Base-by-base conservation (phyloP, 53 echinoderm and acorn worm species). In the Holothuria scabra region DNA sequence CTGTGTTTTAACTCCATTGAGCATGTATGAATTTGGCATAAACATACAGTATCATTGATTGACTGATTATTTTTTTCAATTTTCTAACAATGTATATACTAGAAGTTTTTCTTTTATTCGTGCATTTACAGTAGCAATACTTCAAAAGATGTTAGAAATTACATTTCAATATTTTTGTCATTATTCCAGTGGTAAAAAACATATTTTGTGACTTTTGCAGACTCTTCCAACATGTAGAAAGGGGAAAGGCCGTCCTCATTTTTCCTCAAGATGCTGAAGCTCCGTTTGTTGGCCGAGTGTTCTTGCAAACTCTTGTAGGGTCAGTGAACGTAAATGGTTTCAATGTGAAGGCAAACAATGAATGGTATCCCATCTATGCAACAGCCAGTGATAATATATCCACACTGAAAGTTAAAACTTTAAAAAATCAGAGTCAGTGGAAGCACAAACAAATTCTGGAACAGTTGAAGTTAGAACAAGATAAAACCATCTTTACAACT, bases 321-420 rank as follows among this genome's bases (percentile, higher is more conserved):
- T 56, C 58, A 5, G 79, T 79, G 23, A 57, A 11, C n/a, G 59
- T 79, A 4, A 79, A 57, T 31, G 79, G 79, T 33, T 59, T 79
- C 59, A 59, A 58, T 12, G 56, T 79, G 13, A 57, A 29, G 12
- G n/a, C 58, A 29, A 26, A 29, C 76, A n/a, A 46, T n/a, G 12
- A 31, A 12, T 76, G 76, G 76, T 52, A 46, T 26, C 28, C 29
- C 1, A 52, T 76, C 49, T 76, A 55, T 52, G 44, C 76, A 0
- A 26, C 76, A 46, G 49, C 46, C 35, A 37, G 8, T n/a, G 31
- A 20, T n/a, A 30, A 69, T 21, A 34, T 69, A 19, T 12, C 35
- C 35, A 30, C 35, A 9, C 41, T 69, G 21, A 22, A 13, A 14
- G 69, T 69, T 35, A 21, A 69, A 12, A 21, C 38, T 34, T 10